phyloP scores from a whole-genome alignment of 1,140 invertebrate genomes.

The Eciton burchellii region DNA sequence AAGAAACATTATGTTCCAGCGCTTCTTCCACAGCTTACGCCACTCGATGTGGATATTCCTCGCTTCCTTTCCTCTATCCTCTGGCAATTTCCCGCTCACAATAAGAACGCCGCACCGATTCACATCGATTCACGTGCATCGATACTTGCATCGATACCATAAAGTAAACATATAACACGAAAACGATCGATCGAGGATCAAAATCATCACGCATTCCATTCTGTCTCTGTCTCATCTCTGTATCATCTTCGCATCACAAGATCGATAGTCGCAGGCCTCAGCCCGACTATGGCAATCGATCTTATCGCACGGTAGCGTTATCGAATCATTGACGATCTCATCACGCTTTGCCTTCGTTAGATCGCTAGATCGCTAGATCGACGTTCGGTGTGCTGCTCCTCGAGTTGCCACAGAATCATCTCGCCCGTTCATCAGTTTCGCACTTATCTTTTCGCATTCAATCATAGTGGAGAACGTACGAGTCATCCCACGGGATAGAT shows the following conservation, averaged over 20 bases:
- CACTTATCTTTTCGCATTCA: background rate
- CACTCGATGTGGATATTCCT: background rate
- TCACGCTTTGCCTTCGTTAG: slow-evolving; percentile 3
- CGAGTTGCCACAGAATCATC: slow-evolving; percentile 5
- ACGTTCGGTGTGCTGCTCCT: background rate
- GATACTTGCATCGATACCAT: background rate
- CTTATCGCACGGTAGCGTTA: background rate
- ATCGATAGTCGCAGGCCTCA: background rate
- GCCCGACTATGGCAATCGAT: background rate
- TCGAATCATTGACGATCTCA: slow-evolving; percentile 4
- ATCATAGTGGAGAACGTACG: slow-evolving; percentile 22
- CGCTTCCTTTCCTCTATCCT: background rate
- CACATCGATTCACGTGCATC: slow-evolving; percentile 37
- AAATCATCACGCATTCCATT: slow-evolving; percentile 14
- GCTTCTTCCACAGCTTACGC: background rate
- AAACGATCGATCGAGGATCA: slow-evolving; percentile 31
- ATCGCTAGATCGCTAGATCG: slow-evolving; percentile 1
- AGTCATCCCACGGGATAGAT: slow-evolving; percentile 33
- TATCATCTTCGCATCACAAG: background rate
- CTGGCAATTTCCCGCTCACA: background rate
- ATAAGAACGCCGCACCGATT: slow-evolving; percentile 6
- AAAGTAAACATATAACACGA: slow-evolving; percentile 35
- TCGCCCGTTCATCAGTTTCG: background rate
- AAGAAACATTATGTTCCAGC: slow-evolving; percentile 8
- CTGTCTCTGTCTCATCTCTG: slow-evolving; percentile 2